Conservation (phyloP, 2,888 invertebrate genomes). For the Drosophila nr. perissopoda region DNA sequence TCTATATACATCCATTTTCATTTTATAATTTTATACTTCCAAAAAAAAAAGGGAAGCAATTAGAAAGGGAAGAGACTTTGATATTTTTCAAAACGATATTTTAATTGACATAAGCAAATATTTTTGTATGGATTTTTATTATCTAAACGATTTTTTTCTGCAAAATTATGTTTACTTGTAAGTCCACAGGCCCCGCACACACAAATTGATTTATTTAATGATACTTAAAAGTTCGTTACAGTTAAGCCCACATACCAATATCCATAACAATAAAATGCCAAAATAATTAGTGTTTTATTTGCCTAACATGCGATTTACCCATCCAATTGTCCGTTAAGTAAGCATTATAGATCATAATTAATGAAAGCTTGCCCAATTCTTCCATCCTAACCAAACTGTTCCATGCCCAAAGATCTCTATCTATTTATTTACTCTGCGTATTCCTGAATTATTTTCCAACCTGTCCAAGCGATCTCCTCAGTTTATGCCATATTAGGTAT, state of each 20-base stretch:
- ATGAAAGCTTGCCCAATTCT: slow-evolving; percentile 29
- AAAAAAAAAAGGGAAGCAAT: not conserved
- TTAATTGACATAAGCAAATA: slow-evolving; percentile 24
- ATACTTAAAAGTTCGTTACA: slow-evolving; percentile 1
- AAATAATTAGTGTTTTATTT: slow-evolving; percentile 44
- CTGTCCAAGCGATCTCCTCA: slow-evolving; percentile 53
- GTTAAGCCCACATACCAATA: slow-evolving; percentile 15
- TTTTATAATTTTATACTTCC: slow-evolving; percentile 14
- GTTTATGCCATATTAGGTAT: slow-evolving; percentile 59
- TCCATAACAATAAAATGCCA: slow-evolving; percentile 45
- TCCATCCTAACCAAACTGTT: slow-evolving; percentile 6
- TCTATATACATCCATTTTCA: slow-evolving; percentile 18
- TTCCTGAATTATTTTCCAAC: slow-evolving; percentile 17
- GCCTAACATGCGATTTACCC: not conserved
- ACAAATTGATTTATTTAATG: slow-evolving; percentile 1
- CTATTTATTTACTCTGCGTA: slow-evolving; percentile 31
- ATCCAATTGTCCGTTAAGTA: not conserved
- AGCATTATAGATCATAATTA: not conserved
- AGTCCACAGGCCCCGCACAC: not conserved
- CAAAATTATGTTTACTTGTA: slow-evolving; percentile 5
- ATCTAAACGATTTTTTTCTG: slow-evolving; percentile 21
- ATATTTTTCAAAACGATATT: slow-evolving; percentile 43
- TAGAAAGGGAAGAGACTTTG: slow-evolving; percentile 5
- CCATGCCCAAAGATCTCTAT: slow-evolving; percentile 52
- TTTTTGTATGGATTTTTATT: slow-evolving; percentile 41